A percentile compares a stretch with the other conserved stretches of the same genome.
Conservation (phyloP, 1,140 invertebrate genomes). For the Ceratitis capitata region DNA sequence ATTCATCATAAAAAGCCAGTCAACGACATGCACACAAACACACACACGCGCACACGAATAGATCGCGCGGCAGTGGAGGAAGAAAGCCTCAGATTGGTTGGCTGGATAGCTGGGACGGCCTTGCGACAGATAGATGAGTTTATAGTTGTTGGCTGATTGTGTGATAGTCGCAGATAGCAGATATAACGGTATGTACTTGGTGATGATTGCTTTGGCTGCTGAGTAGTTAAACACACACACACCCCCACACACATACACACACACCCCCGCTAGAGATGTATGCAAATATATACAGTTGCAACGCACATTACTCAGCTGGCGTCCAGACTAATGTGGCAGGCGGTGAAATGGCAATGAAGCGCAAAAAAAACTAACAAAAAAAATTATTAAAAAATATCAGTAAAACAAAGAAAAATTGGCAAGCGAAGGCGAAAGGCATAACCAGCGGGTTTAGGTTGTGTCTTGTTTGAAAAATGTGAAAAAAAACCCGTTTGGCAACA, state of each 20-base stretch:
- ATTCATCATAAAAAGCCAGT: conserved; percentile 34
- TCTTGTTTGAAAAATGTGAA: not conserved
- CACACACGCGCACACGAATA: not conserved
- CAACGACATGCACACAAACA: not conserved
- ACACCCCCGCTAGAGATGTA: not conserved
- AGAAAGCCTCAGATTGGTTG: not conserved
- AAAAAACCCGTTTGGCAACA: conserved; percentile 3
- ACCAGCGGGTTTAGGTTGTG: not conserved
- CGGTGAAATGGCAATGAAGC: conserved; percentile 6
- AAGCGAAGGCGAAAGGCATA: not conserved
- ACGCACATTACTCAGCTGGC: conserved; percentile 22
- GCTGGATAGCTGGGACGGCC: not conserved
- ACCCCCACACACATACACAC: not conserved
- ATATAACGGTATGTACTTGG: not conserved
- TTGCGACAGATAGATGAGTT: conserved; percentile 24
- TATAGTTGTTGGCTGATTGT: conserved; percentile 2
- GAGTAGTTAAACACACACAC: not conserved
- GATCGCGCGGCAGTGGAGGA: not conserved
- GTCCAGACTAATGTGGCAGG: conserved; percentile 31
- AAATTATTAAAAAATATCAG: not conserved
- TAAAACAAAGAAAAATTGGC: conserved; percentile 37
- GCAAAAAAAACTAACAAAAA: not conserved
- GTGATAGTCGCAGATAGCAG: not conserved
- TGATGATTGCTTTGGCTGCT: conserved; percentile 24
- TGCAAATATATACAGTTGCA: conserved; percentile 35